Base-by-base conservation (phyloP, 2,888 invertebrate genomes). In the Diarsia dahlii region DNA sequence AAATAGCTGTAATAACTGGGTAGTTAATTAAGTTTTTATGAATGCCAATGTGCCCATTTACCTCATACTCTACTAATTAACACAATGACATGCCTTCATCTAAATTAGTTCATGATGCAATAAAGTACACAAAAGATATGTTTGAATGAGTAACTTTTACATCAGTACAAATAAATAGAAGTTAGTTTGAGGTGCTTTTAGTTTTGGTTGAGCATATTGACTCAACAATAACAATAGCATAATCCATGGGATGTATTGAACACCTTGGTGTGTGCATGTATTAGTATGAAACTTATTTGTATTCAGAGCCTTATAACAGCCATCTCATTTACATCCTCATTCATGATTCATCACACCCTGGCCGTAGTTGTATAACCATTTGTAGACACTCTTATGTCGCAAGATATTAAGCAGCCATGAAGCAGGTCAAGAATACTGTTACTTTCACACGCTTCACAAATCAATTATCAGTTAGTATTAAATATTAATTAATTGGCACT, bases 371-470 rank as follows among this genome's bases (percentile, higher is more conserved):
- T 82, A 83, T 78, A 84, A 86, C 69, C 60, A 73, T 79, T 74
- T 84, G 74, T 81, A 82, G 84, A 75, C 56, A 76, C 50, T 76
- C 71, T 50, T 71, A 84, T 81, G 63, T 74, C 75, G 78, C 68
- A 80, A 84, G 84, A 85, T 84, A 87, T 78, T 81, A 81, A 85
- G 63, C 69, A 85, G 56, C 76, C 72, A 88, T 88, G 65, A 86
- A 86, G 70, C 80, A 76, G 84, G 80, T 84, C 82, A 82, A 70
- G 45, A 58, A 79, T 85, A 91, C 91, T 92, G 92, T 93, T 92
- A 89, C 81, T 91, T 91, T 92, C 89, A 92, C 90, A 92, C 75
- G 92, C 93, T 93, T 93, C 90, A 93, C 88, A 91, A 90, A 90
- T 88, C 91, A 93, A 91, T 89, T 86, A 87, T 91, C 91, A 89